These are phyloP conservation scores for Artibeus jamaicensis DNA, from an alignment of 2,797 vertebrate species.

Conservation along the genomic window DNA sequence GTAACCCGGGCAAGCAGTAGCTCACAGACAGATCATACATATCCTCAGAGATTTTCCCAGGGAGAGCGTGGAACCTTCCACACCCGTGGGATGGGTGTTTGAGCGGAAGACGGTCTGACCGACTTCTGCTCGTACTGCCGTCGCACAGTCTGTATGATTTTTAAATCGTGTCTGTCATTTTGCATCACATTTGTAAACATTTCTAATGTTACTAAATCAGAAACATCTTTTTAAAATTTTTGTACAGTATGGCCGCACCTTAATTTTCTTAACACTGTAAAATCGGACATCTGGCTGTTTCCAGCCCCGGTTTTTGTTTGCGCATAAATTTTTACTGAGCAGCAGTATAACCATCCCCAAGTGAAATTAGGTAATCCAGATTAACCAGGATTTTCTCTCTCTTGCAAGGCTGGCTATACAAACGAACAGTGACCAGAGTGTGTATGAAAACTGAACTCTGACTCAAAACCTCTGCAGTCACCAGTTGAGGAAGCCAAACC, in stretches of 20 bases:
- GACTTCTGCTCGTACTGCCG: not conserved
- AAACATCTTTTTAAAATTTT: not conserved
- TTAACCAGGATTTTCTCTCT: not conserved
- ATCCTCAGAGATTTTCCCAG: not conserved
- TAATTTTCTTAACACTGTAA: conserved; percentile 29
- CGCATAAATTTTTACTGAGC: not conserved
- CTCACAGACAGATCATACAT: not conserved
- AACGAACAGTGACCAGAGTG: not conserved
- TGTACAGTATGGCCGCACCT: not conserved
- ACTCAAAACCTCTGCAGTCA: not conserved
- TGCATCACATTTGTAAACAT: not conserved
- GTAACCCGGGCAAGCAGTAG: not conserved
- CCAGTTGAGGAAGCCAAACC: not conserved
- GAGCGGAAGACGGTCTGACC: not conserved
- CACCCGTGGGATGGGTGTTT: not conserved
- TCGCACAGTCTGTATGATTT: not conserved
- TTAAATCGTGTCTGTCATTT: not conserved
- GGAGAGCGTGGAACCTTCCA: not conserved
- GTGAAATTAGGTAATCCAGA: not conserved
- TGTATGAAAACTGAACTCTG: not conserved
- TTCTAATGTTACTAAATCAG: not conserved
- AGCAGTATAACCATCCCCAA: not conserved
- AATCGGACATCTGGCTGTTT: not conserved
- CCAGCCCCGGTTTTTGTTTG: not conserved
- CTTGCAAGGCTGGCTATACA: not conserved